These are phyloP conservation scores for Mandrillus leucophaeus DNA, from an alignment of 2,113 vertebrate species.

Conservation along the genomic window DNA sequence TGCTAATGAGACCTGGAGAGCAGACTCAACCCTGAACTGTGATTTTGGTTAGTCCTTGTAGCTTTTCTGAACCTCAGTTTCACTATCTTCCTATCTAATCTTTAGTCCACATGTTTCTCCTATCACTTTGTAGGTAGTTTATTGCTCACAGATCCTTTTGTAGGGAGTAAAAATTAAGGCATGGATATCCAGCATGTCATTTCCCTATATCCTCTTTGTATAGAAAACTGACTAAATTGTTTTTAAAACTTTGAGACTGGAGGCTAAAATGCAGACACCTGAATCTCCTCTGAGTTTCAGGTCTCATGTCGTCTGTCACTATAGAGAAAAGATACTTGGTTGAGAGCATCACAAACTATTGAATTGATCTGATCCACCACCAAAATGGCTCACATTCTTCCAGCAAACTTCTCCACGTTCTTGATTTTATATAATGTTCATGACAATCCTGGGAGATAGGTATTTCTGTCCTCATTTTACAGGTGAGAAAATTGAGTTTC, in stretches of 20 bases:
- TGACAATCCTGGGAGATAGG: not conserved
- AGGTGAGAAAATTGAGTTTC: not conserved
- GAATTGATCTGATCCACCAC: not conserved
- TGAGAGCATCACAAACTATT: not conserved
- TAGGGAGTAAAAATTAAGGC: not conserved
- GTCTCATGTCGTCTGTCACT: accelerated
- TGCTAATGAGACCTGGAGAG: not conserved
- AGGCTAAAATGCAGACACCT: not conserved
- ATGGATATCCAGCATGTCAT: not conserved
- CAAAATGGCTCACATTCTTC: not conserved
- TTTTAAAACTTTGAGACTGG: not conserved
- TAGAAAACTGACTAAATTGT: not conserved
- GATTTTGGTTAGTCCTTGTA: not conserved
- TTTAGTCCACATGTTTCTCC: not conserved
- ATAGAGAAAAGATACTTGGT: not conserved
- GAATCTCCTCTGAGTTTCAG: not conserved
- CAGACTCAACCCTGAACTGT: not conserved
- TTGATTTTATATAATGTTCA: not conserved
- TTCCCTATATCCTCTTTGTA: not conserved
- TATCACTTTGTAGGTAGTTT: too few species aligned
- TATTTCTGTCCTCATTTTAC: not conserved
- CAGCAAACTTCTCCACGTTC: not conserved
- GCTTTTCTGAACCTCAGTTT: not conserved
- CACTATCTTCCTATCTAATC: not conserved
- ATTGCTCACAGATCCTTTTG: not conserved